Conservation (phyloP, 1,140 invertebrate genomes). For the Drosophila elegans region DNA sequence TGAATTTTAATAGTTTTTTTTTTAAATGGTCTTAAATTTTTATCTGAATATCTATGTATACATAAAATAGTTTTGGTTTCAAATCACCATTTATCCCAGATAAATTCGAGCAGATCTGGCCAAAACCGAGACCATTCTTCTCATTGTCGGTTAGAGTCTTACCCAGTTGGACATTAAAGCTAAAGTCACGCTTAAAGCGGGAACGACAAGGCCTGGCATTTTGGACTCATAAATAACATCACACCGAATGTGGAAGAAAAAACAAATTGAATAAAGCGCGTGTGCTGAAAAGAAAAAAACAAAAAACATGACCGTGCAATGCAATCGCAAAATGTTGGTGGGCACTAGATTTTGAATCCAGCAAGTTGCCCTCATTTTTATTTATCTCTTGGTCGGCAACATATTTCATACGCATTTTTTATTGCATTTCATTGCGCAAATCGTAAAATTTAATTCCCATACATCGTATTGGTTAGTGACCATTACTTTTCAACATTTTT, state of each 20-base stretch:
- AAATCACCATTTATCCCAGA: neutral
- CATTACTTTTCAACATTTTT: neutral
- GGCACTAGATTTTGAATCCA: slow-evolving; percentile 13
- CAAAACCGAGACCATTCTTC: neutral
- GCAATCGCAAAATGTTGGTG: slow-evolving; percentile 14
- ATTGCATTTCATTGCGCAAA: slow-evolving; percentile 3
- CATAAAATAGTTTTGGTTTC: too few species aligned
- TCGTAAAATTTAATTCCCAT: slow-evolving; percentile 15
- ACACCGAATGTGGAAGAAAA: slow-evolving; percentile 27
- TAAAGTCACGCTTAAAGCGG: slow-evolving; percentile 18
- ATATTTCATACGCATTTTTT: slow-evolving; percentile 27
- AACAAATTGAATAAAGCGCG: slow-evolving; percentile 27
- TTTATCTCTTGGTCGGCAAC: neutral
- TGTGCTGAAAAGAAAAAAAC: slow-evolving; percentile 13
- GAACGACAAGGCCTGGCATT: slow-evolving; percentile 46
- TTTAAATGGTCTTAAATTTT: neutral
- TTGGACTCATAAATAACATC: slow-evolving; percentile 44
- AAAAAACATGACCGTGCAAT: slow-evolving; percentile 4
- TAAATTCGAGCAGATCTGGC: neutral
- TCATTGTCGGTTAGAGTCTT: slow-evolving; percentile 10
- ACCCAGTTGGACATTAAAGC: slow-evolving; percentile 44
- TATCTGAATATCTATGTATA: neutral
- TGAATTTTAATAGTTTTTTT: too few species aligned
- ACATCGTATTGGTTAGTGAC: neutral
- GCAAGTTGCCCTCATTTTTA: slow-evolving; percentile 25